Conservation (phyloP, 2,888 invertebrate species). For the Cantharis flavilabris region DNA sequence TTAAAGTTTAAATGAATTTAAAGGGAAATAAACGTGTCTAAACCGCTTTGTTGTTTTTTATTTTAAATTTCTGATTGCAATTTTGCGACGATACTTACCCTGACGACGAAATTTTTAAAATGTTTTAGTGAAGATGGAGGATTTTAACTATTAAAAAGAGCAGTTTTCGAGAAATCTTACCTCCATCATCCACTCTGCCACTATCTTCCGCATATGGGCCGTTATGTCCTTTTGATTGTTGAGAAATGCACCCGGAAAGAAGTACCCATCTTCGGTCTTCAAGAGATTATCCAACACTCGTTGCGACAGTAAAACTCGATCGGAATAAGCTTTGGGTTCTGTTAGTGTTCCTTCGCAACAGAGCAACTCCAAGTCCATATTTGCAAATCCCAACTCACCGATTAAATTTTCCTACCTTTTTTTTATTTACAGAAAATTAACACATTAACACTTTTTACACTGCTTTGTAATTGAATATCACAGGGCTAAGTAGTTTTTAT, state of each 20-base stretch:
- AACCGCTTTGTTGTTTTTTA: background rate
- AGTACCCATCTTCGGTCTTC: conserved; percentile 83
- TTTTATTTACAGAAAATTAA: conserved; percentile 10
- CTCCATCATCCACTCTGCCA: conserved; percentile 98
- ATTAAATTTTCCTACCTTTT: conserved; percentile 14
- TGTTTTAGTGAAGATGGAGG: background rate
- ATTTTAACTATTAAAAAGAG: background rate
- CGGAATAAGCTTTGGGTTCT: conserved; percentile 57
- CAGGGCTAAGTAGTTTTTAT: conserved; percentile 18
- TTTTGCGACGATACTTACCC: background rate
- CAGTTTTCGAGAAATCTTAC: conserved; percentile 59
- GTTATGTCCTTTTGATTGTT: conserved; percentile 88
- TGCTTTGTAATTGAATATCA: conserved; percentile 25
- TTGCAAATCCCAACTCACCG: conserved; percentile 27
- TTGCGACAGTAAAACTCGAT: conserved; percentile 77
- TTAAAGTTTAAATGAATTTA: background rate
- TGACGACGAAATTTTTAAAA: background rate
- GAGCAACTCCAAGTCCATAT: conserved; percentile 45
- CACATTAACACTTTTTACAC: conserved; percentile 27
- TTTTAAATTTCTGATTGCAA: background rate
- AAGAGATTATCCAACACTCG: conserved; percentile 83
- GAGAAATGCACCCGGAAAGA: conserved; percentile 77
- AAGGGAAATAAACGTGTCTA: background rate
- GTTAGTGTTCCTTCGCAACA: conserved; percentile 51
- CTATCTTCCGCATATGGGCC: conserved; percentile 87